Base-by-base conservation (phyloP, 1,140 invertebrate genomes). In the Probaryconus sp. region DNA sequence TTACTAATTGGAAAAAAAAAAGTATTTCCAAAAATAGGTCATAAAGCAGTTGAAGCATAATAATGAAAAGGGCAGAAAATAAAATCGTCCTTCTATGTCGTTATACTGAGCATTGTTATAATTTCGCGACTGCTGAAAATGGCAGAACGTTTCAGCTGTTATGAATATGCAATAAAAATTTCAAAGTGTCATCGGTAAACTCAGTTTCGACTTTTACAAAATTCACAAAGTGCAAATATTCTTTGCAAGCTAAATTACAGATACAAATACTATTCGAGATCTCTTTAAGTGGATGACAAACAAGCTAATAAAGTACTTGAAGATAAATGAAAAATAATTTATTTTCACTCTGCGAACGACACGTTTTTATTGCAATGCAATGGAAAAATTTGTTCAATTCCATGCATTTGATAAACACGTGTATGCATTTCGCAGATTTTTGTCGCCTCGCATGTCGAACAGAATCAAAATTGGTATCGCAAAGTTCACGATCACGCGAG, bases 81-180 rank as follows among this genome's bases (percentile, higher is more conserved):
- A 31, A 51, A 43, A 43, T 51, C 28, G 37, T 33, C 35, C 35
- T 17, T 31, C 17, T 18, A 20, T 37, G 38, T 53, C 37, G 24
- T 33, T 55, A 33, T 30, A 28, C 24, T 30, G 21, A 47, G 55
- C 48, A 45, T 47, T 21, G 21, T 38, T 53, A 55, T 65, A 65
- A 55, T 65, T 65, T 47, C 17, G 50, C 61, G 3, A 50, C 51
- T 33, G 53, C 53, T 50, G 43, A 20, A 37, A 26, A 58, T 28
- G 51, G 50, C 43, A 42, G 28, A 50, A 24, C 31, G 24, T 31
- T 20, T 2, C 40, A 21, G 43, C 33, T 45, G 51, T 53, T 69
- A n/a, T n/a, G 65, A 69, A 69, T 69, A 61, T 69, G 47, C 47
- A 60, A 53, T 53, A 38, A 60, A 69, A 69, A 69, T 51, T 35